These are phyloP conservation scores for Acanthosepion lycidas DNA, from an alignment of 2,888 invertebrate genomes.

Conservation along the genomic window DNA sequence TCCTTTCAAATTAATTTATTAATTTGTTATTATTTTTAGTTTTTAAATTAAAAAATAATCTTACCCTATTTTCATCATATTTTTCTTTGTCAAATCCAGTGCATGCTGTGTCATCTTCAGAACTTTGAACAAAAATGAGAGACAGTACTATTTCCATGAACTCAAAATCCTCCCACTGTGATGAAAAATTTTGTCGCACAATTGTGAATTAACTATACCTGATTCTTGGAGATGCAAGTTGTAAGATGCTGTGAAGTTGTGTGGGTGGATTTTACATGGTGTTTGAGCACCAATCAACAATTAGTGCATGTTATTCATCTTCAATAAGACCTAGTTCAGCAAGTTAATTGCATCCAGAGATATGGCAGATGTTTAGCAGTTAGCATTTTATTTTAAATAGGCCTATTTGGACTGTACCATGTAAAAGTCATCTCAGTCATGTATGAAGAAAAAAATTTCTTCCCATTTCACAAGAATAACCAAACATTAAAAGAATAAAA, in stretches of 20 bases:
- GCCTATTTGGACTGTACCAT: neutral
- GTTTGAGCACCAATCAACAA: neutral
- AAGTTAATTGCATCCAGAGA: slow-evolving; percentile 37
- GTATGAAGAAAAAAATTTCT: neutral
- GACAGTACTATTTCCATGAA: neutral
- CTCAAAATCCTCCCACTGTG: slow-evolving; percentile 45
- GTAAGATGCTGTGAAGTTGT: slow-evolving; percentile 16
- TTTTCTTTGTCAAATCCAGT: slow-evolving; percentile 37
- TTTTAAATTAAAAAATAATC: slow-evolving; percentile 35
- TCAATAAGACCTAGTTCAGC: neutral
- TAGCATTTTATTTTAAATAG: neutral
- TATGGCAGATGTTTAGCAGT: neutral
- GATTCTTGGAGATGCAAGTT: neutral
- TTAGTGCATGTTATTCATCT: neutral
- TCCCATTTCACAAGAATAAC: neutral
- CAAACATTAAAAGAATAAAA: neutral
- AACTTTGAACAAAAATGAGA: neutral
- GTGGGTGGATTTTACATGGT: slow-evolving; percentile 38
- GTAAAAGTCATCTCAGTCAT: neutral
- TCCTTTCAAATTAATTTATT: slow-evolving; percentile 40
- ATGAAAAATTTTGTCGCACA: slow-evolving; percentile 42
- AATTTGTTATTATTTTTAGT: neutral
- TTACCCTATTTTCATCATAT: slow-evolving; percentile 35
- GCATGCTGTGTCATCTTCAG: slow-evolving; percentile 42
- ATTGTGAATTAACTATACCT: slow-evolving; percentile 43